Conservation (phyloP, 1,140 invertebrate genomes). For the Nebria ingens region DNA sequence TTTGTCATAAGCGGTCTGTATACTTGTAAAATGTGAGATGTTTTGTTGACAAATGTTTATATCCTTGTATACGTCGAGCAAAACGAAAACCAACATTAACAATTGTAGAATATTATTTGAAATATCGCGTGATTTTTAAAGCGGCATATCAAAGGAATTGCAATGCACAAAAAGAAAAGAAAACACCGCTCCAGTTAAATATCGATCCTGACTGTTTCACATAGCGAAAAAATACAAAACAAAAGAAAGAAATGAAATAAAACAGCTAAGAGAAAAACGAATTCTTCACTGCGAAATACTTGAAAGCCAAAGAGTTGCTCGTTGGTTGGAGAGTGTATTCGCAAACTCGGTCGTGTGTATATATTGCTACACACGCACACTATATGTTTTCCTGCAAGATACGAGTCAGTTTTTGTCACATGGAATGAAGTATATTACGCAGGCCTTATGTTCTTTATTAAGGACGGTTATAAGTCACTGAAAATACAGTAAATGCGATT, state of each 20-base stretch:
- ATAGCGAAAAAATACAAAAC: background rate
- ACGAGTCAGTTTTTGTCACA: background rate
- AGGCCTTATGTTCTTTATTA: background rate
- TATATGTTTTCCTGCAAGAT: background rate
- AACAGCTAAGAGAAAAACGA: too few species aligned
- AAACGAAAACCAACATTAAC: slow-evolving; percentile 23
- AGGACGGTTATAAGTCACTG: background rate
- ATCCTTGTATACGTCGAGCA: too few species aligned
- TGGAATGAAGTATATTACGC: background rate
- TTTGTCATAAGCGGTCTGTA: too few species aligned
- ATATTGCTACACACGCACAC: background rate
- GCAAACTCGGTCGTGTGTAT: background rate
- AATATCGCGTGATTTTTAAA: slow-evolving; percentile 36
- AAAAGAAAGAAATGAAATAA: too few species aligned
- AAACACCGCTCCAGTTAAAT: slow-evolving; percentile 32
- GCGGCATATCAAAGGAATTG: slow-evolving; percentile 31
- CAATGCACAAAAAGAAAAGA: slow-evolving; percentile 17
- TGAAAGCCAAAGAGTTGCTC: background rate
- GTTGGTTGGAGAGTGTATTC: background rate
- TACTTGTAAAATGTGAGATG: too few species aligned
- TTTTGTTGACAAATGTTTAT: too few species aligned
- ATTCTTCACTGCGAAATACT: background rate
- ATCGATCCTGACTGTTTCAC: slow-evolving; percentile 25
- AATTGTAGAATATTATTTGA: slow-evolving; percentile 35
- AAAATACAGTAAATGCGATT: background rate